phyloP scores from a whole-genome alignment of 2,113 vertebrate genomes.

The Actenoides lindsayi region DNA sequence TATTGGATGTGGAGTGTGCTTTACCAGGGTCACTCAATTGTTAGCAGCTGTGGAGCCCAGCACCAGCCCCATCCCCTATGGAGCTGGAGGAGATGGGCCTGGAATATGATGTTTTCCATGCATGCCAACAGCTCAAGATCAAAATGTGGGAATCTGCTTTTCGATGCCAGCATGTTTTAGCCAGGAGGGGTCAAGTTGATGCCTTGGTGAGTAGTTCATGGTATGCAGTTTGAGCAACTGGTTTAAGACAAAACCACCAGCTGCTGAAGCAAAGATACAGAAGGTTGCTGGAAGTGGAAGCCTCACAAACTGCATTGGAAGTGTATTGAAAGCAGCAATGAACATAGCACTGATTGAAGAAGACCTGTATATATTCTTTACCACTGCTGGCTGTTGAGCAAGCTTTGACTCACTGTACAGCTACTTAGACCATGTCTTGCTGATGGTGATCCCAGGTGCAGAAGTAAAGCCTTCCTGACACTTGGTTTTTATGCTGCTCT shows the following conservation, averaged over 20 bases:
- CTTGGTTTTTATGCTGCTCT: background rate
- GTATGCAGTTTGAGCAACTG: slow-evolving; percentile 28
- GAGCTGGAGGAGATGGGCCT: background rate
- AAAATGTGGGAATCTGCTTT: background rate
- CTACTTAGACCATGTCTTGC: background rate
- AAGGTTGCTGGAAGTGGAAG: background rate
- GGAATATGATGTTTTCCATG: background rate
- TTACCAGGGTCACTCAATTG: background rate
- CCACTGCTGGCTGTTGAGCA: background rate
- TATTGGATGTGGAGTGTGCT: background rate
- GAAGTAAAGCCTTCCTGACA: background rate
- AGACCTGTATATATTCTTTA: background rate
- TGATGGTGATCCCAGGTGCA: background rate
- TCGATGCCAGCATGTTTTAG: slow-evolving; percentile 8
- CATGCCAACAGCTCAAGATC: background rate
- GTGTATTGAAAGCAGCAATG: background rate
- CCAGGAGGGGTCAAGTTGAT: background rate
- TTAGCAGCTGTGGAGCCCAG: slow-evolving; percentile 45
- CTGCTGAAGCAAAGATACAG: background rate
- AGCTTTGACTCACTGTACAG: background rate
- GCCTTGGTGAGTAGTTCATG: slow-evolving; percentile 18
- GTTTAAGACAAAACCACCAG: slow-evolving; percentile 12
- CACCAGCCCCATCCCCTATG: background rate
- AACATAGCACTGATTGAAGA: background rate
- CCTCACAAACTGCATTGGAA: background rate